Evolutionary conservation across 2,797 vertebrate genomes (phyloP).

Genomic region (Sciurus vulgaris): DNA sequence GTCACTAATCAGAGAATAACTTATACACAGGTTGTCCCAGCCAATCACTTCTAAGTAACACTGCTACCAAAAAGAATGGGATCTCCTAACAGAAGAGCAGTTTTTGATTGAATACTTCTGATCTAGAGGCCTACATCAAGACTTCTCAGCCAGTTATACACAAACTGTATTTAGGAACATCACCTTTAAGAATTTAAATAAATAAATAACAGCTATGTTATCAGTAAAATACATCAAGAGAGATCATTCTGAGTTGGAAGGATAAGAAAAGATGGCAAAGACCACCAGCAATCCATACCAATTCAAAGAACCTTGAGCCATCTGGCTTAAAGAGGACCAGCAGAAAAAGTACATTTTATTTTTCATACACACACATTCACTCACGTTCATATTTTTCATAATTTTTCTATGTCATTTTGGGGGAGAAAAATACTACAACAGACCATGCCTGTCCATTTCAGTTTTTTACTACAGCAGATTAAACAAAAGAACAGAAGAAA

Average conservation of each 20-base stretch:
- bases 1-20: not conserved
- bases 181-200: conserved; percentile 13
- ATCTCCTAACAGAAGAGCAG: not conserved
- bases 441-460: not conserved
- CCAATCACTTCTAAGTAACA: not conserved
- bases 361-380: not conserved
- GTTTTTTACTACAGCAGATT: conserved; percentile 12
- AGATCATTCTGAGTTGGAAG: not conserved
- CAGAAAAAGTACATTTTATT: not conserved
- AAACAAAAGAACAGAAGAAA: not conserved
- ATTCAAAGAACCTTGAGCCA: not conserved
- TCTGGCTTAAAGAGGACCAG: not conserved
- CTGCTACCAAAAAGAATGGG: not conserved
- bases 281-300: not conserved
- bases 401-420: not conserved
- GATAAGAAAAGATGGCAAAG: conserved; percentile 18
- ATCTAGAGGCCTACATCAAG: not conserved
- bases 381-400: not conserved
- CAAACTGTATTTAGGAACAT: not conserved
- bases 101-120: not conserved
- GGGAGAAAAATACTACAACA: not conserved
- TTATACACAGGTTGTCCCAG: rapidly evolving
- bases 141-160: not conserved
- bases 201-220: not conserved
- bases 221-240: conserved; percentile 5